Percentiles rank a stretch among this genome's conserved stretches.
Conservation (phyloP, 1,140 invertebrate genomes). For the Diplogasteroides magnus region DNA sequence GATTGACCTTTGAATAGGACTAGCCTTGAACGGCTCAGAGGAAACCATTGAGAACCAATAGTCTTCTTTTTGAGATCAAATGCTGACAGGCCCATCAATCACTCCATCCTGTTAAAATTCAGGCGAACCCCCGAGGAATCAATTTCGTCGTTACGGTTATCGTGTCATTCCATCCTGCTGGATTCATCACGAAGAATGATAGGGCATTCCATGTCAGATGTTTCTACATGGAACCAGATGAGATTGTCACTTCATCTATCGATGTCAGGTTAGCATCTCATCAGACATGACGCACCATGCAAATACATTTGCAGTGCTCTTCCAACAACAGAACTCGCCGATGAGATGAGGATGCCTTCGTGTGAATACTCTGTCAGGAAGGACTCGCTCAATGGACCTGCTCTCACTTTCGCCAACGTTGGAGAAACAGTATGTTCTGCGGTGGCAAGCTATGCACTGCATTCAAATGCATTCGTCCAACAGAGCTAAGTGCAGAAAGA, state of each 20-base stretch:
- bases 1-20: too few relatives aligned
- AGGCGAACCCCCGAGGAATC: conserved; percentile 50
- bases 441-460: conserved; percentile 8
- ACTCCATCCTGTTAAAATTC: too few relatives aligned
- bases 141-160: conserved; percentile 51
- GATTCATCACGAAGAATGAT: conserved; percentile 54
- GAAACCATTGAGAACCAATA: too few relatives aligned
- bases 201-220: conserved; percentile 48
- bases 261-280: conserved; percentile 42
- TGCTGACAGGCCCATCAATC: too few relatives aligned
- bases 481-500: too few relatives aligned
- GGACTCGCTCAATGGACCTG: conserved; percentile 37
- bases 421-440: conserved; percentile 49
- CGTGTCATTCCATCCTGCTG: conserved; percentile 49
- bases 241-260: conserved; percentile 48
- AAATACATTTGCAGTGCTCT: conserved; percentile 7
- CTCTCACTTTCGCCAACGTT: conserved; percentile 44
- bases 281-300: background rate
- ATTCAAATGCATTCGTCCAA: too few relatives aligned
- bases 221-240: conserved; percentile 53
- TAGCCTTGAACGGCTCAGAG: too few relatives aligned
- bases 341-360: conserved; percentile 50
- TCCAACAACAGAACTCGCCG: conserved; percentile 46
- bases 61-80: too few relatives aligned
- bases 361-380: conserved; percentile 46